Percentiles rank a stretch among this genome's conserved stretches.
Evolutionary conservation across 2,113 vertebrate genomes (phyloP).

Genomic region (Gymnorhina tibicen): DNA sequence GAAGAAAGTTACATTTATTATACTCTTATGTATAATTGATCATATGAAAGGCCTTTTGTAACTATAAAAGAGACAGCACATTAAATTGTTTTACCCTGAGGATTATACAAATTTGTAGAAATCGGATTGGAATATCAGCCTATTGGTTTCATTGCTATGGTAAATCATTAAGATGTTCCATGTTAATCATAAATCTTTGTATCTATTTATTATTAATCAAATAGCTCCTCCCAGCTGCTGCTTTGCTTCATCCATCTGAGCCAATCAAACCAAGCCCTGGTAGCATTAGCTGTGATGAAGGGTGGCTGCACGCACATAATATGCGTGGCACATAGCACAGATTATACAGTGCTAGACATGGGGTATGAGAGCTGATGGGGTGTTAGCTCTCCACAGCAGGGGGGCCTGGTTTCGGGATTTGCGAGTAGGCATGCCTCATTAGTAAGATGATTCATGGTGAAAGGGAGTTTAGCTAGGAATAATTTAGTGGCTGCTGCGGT

Average conservation of each 20-base stretch:
- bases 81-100: constrained; percentile 83
- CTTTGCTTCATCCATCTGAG: constrained; percentile 59
- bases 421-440: constrained; percentile 33
- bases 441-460: constrained; percentile 49
- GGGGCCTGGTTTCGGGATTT: constrained; percentile 27
- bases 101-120: constrained; percentile 80
- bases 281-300: constrained; percentile 30
- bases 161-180: constrained; percentile 79
- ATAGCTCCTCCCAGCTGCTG: constrained; percentile 69
- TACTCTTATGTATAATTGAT: constrained; percentile 84
- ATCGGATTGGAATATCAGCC: constrained; percentile 75
- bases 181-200: constrained; percentile 72
- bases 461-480: constrained; percentile 47
- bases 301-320: constrained; percentile 4
- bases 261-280: constrained; percentile 51
- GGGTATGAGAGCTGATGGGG: constrained; percentile 34
- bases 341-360: constrained; percentile 35
- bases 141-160: constrained; percentile 75
- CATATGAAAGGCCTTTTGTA: constrained; percentile 82
- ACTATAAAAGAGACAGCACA: constrained; percentile 83
- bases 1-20: constrained; percentile 84
- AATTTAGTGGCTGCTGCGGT: constrained; percentile 30
- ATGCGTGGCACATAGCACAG: constrained; percentile 31
- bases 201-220: constrained; percentile 75
- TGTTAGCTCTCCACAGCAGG: constrained; percentile 38